Evolutionary conservation across 2,888 invertebrate genomes (phyloP).

Genomic region (Gastracanthus pulcherrimus): DNA sequence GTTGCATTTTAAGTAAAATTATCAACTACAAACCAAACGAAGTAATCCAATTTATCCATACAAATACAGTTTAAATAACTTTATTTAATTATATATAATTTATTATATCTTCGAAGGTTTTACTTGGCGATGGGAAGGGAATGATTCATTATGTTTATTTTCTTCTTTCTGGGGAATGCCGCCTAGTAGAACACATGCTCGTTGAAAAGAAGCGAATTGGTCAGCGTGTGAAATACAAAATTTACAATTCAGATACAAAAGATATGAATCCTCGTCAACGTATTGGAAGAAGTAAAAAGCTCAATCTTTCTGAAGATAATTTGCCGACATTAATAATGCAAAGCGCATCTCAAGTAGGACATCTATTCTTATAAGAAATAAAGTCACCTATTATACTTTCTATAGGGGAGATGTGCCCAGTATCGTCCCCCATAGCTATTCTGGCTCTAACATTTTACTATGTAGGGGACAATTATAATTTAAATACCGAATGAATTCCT

Average conservation of each 20-base stretch:
- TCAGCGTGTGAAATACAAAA: conserved; percentile 76
- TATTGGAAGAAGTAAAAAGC: conserved; percentile 9
- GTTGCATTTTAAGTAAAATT: conserved; percentile 83
- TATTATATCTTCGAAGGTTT: conserved; percentile 62
- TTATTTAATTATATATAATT: not conserved
- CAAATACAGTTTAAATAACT: not conserved
- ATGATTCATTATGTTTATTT: conserved; percentile 79
- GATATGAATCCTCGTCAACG: conserved; percentile 23
- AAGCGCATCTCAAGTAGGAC: not conserved
- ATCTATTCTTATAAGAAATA: not conserved
- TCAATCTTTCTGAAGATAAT: not conserved
- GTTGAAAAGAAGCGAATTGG: conserved; percentile 75
- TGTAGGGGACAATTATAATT: no score
- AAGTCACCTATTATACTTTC: no score
- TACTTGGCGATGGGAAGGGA: conserved; percentile 73
- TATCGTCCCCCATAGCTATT: no score
- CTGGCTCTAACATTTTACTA: no score
- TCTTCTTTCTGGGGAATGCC: conserved; percentile 81
- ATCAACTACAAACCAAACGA: conserved; percentile 80
- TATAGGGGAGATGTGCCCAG: no score
- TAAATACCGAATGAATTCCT: no score
- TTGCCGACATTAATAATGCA: conserved; percentile 6
- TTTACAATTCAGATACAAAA: conserved; percentile 73
- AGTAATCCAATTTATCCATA: conserved; percentile 66
- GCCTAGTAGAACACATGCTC: conserved; percentile 81